Evolutionary conservation across 2,797 vertebrate genomes (phyloP).

Genomic region (Morus bassanus): DNA sequence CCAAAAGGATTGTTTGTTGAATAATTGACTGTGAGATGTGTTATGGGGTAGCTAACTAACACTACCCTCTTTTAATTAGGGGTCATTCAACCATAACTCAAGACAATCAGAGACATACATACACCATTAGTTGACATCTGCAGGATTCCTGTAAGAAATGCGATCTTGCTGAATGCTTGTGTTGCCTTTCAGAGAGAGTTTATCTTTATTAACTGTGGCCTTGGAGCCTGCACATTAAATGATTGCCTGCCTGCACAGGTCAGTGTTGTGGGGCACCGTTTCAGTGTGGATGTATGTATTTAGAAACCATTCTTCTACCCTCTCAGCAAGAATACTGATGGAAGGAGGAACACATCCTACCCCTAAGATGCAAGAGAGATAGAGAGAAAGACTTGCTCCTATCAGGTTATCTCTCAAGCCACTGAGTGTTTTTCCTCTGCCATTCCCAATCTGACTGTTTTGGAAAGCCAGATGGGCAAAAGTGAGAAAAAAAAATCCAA

Average conservation of each 20-base stretch:
- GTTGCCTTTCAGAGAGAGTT: not conserved
- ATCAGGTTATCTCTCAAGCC: not conserved
- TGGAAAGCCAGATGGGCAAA: not conserved
- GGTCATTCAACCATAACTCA: not conserved
- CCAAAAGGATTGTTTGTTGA: not conserved
- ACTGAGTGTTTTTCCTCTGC: not conserved
- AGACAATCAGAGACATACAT: not conserved
- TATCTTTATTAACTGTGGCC: not conserved
- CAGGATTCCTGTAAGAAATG: not conserved
- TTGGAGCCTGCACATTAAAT: not conserved
- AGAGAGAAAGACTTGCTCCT: not conserved
- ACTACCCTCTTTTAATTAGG: not conserved
- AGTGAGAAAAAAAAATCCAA: not conserved
- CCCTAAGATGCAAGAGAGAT: not conserved
- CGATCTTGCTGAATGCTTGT: not conserved
- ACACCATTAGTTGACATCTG: not conserved
- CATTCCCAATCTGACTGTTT: not conserved
- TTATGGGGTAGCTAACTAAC: not conserved
- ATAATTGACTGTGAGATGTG: not conserved
- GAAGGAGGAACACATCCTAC: not conserved
- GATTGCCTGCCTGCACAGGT: not conserved
- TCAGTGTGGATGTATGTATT: not conserved
- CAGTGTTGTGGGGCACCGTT: not conserved
- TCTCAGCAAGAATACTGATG: not conserved
- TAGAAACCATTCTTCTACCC: not conserved